Evolutionary conservation across 2,888 invertebrate species (phyloP).

Genomic region (Argyresthia albistria): DNA sequence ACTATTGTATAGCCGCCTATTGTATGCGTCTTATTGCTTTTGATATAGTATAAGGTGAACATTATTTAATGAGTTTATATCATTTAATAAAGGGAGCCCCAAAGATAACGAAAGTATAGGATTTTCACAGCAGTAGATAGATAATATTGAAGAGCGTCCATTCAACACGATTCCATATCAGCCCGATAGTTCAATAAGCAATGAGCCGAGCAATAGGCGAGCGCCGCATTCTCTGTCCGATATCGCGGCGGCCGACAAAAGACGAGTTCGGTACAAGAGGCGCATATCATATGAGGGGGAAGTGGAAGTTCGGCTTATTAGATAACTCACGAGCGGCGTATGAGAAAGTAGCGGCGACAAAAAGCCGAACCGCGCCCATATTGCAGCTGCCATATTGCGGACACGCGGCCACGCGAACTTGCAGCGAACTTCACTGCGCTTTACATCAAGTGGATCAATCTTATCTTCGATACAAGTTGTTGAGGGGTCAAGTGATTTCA

Average conservation of each 20-base stretch:
- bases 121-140: neutral
- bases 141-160: too few relatives aligned
- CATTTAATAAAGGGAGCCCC: too few relatives aligned
- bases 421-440: constrained; percentile 43
- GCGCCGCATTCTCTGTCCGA: neutral
- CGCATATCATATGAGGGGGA: constrained; percentile 61
- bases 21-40: too few relatives aligned
- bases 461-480: neutral
- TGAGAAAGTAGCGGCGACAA: constrained; percentile 60
- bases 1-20: too few relatives aligned
- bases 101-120: neutral
- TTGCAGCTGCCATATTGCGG: constrained; percentile 52
- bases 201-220: neutral
- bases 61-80: too few relatives aligned
- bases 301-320: constrained; percentile 63
- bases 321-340: constrained; percentile 53
- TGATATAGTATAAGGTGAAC: too few relatives aligned
- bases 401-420: constrained; percentile 45
- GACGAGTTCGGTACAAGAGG: constrained; percentile 45
- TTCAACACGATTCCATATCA: too few relatives aligned
- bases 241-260: constrained; percentile 28
- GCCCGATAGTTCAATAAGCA: too few relatives aligned
- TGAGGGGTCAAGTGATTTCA: neutral
- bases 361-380: constrained; percentile 57
- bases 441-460: constrained; percentile 33